Base-by-base conservation (phyloP, 2,113 vertebrate genomes). In the Falcunculus frontatus region DNA sequence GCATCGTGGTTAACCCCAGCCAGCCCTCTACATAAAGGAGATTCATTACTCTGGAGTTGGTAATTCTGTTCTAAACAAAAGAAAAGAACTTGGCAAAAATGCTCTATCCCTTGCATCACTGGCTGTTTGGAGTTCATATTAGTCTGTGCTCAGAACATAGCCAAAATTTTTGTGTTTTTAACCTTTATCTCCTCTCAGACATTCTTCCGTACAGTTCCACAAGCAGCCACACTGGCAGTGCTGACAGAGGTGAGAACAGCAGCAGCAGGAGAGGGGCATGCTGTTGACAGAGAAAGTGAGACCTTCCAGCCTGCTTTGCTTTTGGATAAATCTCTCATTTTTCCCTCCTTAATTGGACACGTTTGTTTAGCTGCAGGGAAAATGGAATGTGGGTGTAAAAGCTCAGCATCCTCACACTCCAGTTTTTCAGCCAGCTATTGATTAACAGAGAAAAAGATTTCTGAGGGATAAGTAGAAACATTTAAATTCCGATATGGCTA, bases 1-100 rank as follows among this genome's bases (percentile, higher is more conserved):
- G 23, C 17, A 23, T 22, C 0, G 0, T 21, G 7, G 16, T 49
- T 42, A 49, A 80, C 14, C 67, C 9, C 67, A 64, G 32, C 26
- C 50, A 37, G 29, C 19, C 25, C 29, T 39, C 29, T 46, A 25
- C 1, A 0, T 42, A 41, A 57, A 17, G 27, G 9, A 56, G 16
- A 32, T n/a, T 57, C 26, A 33, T 60, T 50, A 33, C 13, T 55
- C 29, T 30, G 26, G 33, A 73, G 23, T 3, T 20, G 3, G 4
- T 23, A 69, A 22, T 80, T 80, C 41, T 50, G 16, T 56, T 50
- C 25, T 19, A 76, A 80, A 70, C 3, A 6, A 29, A 39, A 88
- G 13, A 57, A 47, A 7, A 20, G 55, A 21, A 5, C 20, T 26
- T 75, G 15, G 5, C 25, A 46, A 76, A 72, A 81, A 62, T 62